Conservation (phyloP, 1,140 invertebrate species). For the Thaumetopoea pityocampa region DNA sequence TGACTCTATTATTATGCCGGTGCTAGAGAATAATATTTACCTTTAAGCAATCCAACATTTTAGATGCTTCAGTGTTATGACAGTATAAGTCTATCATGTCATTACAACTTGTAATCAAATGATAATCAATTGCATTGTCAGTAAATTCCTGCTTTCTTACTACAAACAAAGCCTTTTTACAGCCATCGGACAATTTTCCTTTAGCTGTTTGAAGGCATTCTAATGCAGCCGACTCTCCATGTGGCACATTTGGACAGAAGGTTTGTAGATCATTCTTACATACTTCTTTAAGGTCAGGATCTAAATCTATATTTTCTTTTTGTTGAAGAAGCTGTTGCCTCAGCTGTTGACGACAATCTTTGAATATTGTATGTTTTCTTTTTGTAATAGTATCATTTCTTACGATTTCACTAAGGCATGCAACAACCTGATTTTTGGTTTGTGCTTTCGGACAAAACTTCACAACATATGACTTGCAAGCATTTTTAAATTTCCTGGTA, state of each 20-base stretch:
- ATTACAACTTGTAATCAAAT: constrained; percentile 88
- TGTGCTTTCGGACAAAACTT: constrained; percentile 86
- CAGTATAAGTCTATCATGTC: constrained; percentile 90
- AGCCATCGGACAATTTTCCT: constrained; percentile 80
- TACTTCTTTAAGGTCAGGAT: constrained; percentile 85
- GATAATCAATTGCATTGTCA: constrained; percentile 91
- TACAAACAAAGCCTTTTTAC: constrained; percentile 89
- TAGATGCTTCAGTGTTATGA: constrained; percentile 80
- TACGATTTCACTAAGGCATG: constrained; percentile 93
- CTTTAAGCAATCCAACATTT: constrained; percentile 85
- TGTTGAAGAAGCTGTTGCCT: constrained; percentile 92
- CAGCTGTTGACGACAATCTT: constrained; percentile 92
- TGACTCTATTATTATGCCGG: neutral
- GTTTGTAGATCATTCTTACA: constrained; percentile 88
- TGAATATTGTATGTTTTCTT: constrained; percentile 86
- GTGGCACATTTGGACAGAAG: constrained; percentile 83
- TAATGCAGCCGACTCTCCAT: constrained; percentile 87
- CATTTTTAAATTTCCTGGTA: constrained; percentile 96
- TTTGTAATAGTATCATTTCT: constrained; percentile 91
- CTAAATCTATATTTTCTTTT: constrained; percentile 89
- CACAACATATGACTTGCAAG: constrained; percentile 90
- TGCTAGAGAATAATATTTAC: constrained; percentile 31
- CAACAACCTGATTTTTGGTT: constrained; percentile 92
- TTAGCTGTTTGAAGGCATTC: constrained; percentile 90
- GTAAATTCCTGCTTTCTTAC: constrained; percentile 89